Conservation (phyloP, 2,113 vertebrate species). For the Centropus unirufus region DNA sequence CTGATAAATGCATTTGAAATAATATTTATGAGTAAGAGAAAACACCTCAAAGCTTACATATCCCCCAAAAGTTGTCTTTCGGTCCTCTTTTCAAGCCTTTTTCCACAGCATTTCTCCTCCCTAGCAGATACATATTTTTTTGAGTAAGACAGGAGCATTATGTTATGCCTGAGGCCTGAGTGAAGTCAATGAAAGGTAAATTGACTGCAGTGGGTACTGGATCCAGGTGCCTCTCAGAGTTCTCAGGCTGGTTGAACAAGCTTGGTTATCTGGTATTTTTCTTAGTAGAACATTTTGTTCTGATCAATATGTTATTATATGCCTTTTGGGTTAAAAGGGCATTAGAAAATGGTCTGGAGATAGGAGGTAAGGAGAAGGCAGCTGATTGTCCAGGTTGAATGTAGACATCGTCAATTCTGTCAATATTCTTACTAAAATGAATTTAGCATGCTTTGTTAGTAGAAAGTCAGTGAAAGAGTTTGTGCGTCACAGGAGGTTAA, state of each 20-base stretch:
- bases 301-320: not conserved
- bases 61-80: not conserved
- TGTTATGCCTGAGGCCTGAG: not conserved
- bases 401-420: not conserved
- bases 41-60: not conserved
- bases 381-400: not conserved
- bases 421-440: not conserved
- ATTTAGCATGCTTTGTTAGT: not conserved
- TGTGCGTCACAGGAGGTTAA: not conserved
- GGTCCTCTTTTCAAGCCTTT: not conserved
- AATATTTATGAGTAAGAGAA: not conserved
- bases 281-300: not conserved
- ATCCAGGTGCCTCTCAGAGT: not conserved
- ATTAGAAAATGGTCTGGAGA: not conserved
- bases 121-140: not conserved
- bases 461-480: not conserved
- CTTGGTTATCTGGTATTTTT: not conserved
- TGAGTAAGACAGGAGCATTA: not conserved
- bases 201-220: not conserved
- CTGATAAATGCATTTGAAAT: not conserved
- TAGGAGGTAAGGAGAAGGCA: not conserved
- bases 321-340: not conserved
- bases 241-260: not conserved
- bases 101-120: not conserved
- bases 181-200: constrained; percentile 19